Evolutionary conservation across 30 jellyfish, hydroid and myxozoan species (phyloP), one percentile per base, ranked within the genome.

Genomic region (Aurelia aurita complex sp. Pacific): DNA sequence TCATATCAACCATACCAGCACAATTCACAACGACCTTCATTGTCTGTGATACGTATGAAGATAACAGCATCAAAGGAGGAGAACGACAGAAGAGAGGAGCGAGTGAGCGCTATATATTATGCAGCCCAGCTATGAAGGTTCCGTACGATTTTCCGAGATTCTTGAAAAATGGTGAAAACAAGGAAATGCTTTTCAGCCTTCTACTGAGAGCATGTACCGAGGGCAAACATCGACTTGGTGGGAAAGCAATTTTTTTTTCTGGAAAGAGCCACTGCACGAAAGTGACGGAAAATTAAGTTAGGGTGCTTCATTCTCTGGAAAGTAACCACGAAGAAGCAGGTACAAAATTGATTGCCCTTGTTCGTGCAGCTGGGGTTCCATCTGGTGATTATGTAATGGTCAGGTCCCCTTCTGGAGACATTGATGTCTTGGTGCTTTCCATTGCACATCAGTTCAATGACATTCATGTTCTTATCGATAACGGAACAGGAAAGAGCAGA

Each of bases 321-420:
- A 52, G 79, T 35, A 77, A 77, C 32, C 79, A 59, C 17, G 79
- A 77, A n/a, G 76, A 77, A 61, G 88, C 88, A 19, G 67, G 60
- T 63, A 77, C 88, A 3, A 43, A 43, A 53, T 53, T 81, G 82
- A 15, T 81, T 6, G 75, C 90, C 50, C 90, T 66, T 53, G 83
- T 65, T 8, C 33, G n/a, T 19, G 73, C 90, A 1, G 83, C 90
- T 14, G 57, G 3, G 23, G n/a, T 65, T 33, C 79, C 53, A 51
- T n/a, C 85, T 82, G 91, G 78, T 9, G 85, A 69, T 13, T 17
- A 69, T 34, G 85, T 69, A 38, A 69, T 82, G 81, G 71, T 82
- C 32, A 69, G 84, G 50, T 82, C 85, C 67, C 77, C 85, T 69
- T 69, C 91, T 29, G 89, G 72, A 13, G 89, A 80, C 42, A 80